Base-by-base conservation (phyloP, 2,888 invertebrate species). In the Dromius quadrimaculatus region DNA sequence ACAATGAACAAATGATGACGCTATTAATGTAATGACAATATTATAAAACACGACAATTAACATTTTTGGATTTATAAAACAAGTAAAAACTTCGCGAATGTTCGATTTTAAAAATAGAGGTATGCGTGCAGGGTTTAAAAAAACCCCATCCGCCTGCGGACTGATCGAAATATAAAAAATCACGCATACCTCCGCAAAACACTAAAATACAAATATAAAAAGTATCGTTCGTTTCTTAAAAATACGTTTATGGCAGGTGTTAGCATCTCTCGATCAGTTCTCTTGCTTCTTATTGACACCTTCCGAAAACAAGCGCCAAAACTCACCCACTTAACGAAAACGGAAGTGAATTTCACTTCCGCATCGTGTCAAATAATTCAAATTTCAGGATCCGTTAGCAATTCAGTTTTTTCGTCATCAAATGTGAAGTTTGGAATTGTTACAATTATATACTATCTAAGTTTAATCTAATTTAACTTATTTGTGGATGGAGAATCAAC, bases 201-300 rank as follows among this genome's bases (percentile, higher is more conserved):
- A 61, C 61, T 28, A 9, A 47, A 59, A 69, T 43, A 69, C 34
- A 22, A 8, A 61, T 43, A 69, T 59, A 69, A 69, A 69, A 65
- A 54, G 28, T 34, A 61, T 61, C 57, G 57, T 69, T 69, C 69
- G 69, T 32, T 57, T 69, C 61, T 69, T 69, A 69, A 34, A 61
- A 69, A 69, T 69, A 69, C 47, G 47, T 69, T 54, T 69, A 69
- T 69, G 69, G 69, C 69, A 69, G 69, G 61, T 69, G 69, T 61
- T 69, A 69, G 69, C 69, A 69, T 68, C 65, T 66, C 57, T 57
- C 47, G 32, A 38, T 34, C 57, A 57, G 34, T 50, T 22, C 47
- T 50, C 23, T 15, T 22, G 6, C 47, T 22, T 50, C 47, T 50
- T 45, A 17, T n/a, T 20, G 45, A 45, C 45, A 45, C 45, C 20